Conservation (phyloP, 2,797 vertebrate species). For the Tenualosa ilisha region DNA sequence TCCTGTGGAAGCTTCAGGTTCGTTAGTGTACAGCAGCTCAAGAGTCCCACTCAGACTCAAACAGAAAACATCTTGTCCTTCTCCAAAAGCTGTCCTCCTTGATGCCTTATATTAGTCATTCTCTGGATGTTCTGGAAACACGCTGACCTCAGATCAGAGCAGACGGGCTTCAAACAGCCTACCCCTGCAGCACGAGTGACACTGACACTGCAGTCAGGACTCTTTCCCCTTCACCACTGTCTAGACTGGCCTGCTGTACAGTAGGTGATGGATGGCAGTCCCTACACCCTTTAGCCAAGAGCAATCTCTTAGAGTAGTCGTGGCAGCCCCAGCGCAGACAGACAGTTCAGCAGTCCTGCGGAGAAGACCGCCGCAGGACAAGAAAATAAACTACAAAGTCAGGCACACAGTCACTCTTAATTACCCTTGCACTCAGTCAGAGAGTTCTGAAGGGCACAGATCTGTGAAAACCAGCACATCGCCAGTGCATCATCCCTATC, state of each 20-base stretch:
- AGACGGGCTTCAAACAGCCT: not conserved
- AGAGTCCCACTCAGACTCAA: not conserved
- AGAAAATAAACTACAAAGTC: constrained; percentile 7
- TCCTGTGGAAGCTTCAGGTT: constrained; percentile 99
- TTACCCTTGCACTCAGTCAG: constrained; percentile 16
- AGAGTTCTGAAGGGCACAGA: not conserved
- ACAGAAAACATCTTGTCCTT: not conserved
- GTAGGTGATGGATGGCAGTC: constrained; percentile 17
- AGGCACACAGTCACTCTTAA: constrained; percentile 17
- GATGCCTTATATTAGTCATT: too few species aligned
- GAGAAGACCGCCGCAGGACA: not conserved
- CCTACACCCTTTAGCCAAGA: constrained; percentile 6
- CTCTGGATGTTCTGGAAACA: not conserved
- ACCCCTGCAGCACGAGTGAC: not conserved
- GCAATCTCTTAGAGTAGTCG: constrained; percentile 17
- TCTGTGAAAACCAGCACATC: not conserved
- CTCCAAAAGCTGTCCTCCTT: too few species aligned
- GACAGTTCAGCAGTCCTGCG: not conserved
- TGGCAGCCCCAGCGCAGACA: not conserved
- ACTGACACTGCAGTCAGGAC: not conserved
- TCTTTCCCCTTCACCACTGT: not conserved
- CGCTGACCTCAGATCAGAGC: not conserved
- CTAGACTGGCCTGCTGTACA: constrained; percentile 17
- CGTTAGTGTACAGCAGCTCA: not conserved
- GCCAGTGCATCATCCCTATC: not conserved